Percentiles rank a stretch among this genome's conserved stretches.
phyloP scores from a whole-genome alignment of 2,113 vertebrate species.

The Quiscalus mexicanus region DNA sequence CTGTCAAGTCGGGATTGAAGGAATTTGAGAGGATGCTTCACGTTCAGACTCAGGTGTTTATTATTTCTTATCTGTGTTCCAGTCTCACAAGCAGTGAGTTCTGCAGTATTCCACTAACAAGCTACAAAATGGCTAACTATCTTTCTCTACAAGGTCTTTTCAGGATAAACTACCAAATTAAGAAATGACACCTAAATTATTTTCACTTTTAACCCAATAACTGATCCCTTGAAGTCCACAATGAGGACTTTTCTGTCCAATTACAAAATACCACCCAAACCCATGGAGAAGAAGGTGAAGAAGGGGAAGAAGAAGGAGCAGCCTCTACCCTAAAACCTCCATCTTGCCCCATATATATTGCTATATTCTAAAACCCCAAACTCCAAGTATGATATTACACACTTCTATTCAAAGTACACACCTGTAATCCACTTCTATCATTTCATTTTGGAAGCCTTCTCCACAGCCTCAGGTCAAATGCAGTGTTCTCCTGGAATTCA shows the following conservation, averaged over 20 bases:
- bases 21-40: background rate
- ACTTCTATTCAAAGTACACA: background rate
- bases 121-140: background rate
- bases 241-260: background rate
- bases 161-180: background rate
- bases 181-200: background rate
- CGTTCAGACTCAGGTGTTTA: background rate
- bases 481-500: background rate
- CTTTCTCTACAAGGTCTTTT: background rate
- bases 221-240: accelerated
- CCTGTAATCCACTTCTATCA: accelerated
- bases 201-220: background rate
- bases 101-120: background rate
- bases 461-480: background rate
- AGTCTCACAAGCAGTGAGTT: background rate
- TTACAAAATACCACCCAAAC: background rate
- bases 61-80: background rate
- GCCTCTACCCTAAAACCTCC: background rate
- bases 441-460: background rate
- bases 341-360: background rate
- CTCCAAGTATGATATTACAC: background rate
- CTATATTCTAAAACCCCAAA: background rate
- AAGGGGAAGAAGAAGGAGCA: no score
- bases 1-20: background rate
- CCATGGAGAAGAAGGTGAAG: background rate